phyloP scores from a whole-genome alignment of 2,113 vertebrate genomes.

The Gavialis gangeticus region DNA sequence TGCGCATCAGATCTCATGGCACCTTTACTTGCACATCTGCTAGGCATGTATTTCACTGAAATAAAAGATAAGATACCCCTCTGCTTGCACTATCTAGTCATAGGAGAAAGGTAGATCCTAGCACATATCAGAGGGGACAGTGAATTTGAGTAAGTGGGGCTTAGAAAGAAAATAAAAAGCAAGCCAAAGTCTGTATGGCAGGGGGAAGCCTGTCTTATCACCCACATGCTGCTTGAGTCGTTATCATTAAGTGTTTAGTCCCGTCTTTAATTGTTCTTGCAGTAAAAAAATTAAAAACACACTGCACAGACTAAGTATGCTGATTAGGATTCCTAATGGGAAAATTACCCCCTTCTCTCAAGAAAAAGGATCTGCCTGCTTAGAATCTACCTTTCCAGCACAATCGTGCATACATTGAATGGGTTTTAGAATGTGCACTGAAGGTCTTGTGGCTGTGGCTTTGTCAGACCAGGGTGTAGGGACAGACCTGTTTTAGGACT shows the following conservation, averaged over 20 bases:
- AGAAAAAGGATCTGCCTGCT: background rate
- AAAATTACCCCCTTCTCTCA: background rate
- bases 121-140: accelerated
- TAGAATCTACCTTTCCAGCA: background rate
- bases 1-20: too few species aligned
- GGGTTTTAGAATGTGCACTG: background rate
- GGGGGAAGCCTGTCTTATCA: background rate
- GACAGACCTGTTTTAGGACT: background rate
- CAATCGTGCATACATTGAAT: background rate
- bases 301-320: background rate
- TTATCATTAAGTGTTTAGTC: background rate
- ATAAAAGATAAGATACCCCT: background rate
- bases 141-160: background rate
- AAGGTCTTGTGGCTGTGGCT: background rate
- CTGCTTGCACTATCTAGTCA: accelerated
- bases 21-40: too few species aligned
- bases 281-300: background rate
- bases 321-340: background rate
- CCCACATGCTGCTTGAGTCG: background rate
- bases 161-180: background rate
- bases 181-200: background rate
- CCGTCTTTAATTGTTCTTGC: background rate
- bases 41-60: accelerated
- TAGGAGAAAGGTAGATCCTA: accelerated
- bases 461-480: background rate